Conservation (phyloP, 2,113 vertebrate genomes). For the Oenanthe oenanthe region DNA sequence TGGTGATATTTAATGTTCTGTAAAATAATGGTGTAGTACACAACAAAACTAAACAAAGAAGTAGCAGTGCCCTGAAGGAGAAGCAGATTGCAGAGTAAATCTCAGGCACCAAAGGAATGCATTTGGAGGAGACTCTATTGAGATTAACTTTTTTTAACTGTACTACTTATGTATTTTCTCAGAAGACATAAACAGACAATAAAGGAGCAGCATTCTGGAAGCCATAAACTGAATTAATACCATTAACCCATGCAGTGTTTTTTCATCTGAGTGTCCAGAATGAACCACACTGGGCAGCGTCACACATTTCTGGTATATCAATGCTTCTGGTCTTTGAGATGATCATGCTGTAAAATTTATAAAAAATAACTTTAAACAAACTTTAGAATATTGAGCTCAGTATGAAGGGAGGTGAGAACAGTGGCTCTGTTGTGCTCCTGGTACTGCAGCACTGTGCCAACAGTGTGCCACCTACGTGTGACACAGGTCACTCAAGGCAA, state of each 20-base stretch:
- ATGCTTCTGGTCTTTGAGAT: background rate
- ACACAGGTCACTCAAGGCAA: background rate
- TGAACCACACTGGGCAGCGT: background rate
- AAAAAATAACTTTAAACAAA: background rate
- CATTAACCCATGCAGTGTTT: background rate
- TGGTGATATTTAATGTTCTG: background rate
- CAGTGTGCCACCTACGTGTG: fast-evolving
- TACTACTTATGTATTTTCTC: background rate
- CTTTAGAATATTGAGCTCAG: background rate
- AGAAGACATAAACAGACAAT: background rate
- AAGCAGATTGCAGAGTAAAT: background rate
- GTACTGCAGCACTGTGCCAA: background rate
- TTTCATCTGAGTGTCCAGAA: background rate
- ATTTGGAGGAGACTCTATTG: background rate
- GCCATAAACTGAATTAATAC: background rate
- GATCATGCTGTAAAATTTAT: background rate
- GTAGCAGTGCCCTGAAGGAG: background rate
- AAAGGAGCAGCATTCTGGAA: background rate
- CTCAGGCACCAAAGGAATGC: background rate
- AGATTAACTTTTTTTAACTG: background rate
- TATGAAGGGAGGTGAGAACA: background rate
- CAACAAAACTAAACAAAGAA: background rate
- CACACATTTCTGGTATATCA: background rate
- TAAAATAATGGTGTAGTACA: background rate
- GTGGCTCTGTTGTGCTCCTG: background rate